Conservation (phyloP, 2,797 vertebrate species). For the Zalophus californianus region DNA sequence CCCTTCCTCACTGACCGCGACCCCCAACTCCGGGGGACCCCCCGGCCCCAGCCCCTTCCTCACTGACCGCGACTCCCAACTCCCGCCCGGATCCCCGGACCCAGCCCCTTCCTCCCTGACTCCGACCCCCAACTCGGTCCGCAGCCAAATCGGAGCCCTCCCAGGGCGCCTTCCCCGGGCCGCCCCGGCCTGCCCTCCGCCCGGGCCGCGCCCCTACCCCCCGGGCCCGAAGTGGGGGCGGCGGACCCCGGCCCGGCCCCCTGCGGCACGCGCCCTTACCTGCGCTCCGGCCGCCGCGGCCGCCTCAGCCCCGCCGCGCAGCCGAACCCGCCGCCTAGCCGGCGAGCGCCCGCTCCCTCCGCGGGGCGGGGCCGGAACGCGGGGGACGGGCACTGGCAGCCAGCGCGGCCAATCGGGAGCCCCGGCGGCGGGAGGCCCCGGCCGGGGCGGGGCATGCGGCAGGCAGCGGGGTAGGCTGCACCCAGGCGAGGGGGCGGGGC, state of each 20-base stretch:
- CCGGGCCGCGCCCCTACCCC: background rate
- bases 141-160: background rate
- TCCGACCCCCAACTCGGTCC: background rate
- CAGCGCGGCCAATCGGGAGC: slow-evolving; percentile 42
- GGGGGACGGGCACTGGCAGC: background rate
- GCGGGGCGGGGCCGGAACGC: slow-evolving; percentile 30
- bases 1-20: background rate
- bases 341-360: background rate
- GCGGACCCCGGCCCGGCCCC: background rate
- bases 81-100: background rate
- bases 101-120: background rate
- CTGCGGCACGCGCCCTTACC: slow-evolving; percentile 37
- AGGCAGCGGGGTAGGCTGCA: slow-evolving; percentile 69
- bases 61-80: background rate
- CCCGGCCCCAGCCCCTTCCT: no score
- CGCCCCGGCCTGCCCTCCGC: background rate
- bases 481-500: slow-evolving; percentile 29
- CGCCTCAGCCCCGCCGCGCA: slow-evolving; percentile 65
- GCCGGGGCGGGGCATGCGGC: slow-evolving; percentile 21
- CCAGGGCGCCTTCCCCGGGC: background rate
- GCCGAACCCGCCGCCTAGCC: slow-evolving; percentile 23
- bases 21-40: background rate
- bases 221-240: background rate
- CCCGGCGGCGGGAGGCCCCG: background rate
- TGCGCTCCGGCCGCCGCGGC: background rate